These are phyloP conservation scores for Scomber scombrus DNA, from an alignment of 2,113 vertebrate species.

Conservation along the genomic window DNA sequence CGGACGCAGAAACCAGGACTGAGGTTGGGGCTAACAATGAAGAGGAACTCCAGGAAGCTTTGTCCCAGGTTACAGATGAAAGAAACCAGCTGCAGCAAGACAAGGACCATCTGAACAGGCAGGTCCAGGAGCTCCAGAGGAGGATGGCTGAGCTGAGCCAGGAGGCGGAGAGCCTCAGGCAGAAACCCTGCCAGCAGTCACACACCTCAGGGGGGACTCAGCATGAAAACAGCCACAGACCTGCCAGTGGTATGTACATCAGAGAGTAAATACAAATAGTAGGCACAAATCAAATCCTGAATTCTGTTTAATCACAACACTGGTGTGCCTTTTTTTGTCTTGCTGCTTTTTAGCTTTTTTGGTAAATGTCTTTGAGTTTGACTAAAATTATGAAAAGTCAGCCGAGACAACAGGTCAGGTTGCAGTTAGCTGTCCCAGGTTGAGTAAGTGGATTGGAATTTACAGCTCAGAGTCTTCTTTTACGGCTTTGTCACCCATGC, in stretches of 20 bases:
- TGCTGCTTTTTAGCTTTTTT: not conserved
- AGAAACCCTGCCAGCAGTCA: slow-evolving; percentile 57
- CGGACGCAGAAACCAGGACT: not conserved
- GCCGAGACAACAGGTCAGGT: slow-evolving; percentile 26
- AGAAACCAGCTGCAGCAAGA: slow-evolving; percentile 73
- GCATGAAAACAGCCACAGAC: slow-evolving; percentile 43
- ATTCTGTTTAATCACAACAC: not conserved
- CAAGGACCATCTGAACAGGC: slow-evolving; percentile 65
- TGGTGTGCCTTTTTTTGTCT: not conserved
- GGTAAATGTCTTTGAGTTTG: slow-evolving; percentile 6
- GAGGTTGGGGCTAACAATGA: not conserved
- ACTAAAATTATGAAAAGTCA: slow-evolving; percentile 10
- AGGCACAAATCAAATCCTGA: not conserved
- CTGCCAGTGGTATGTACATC: slow-evolving; percentile 63
- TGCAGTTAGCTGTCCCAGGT: slow-evolving; percentile 30
- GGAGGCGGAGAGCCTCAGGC: slow-evolving; percentile 69
- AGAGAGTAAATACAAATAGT: not conserved
- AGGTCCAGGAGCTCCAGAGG: slow-evolving; percentile 71
- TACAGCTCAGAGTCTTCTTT: slow-evolving; percentile 50
- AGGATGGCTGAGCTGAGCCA: slow-evolving; percentile 63
- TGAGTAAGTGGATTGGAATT: slow-evolving; percentile 64
- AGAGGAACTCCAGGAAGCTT: slow-evolving; percentile 55
- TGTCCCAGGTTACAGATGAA: slow-evolving; percentile 58
- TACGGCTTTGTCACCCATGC: slow-evolving; percentile 49
- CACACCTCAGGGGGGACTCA: slow-evolving; percentile 28